Conservation (phyloP, 2,797 vertebrate species). For the Dipus sagitta region DNA sequence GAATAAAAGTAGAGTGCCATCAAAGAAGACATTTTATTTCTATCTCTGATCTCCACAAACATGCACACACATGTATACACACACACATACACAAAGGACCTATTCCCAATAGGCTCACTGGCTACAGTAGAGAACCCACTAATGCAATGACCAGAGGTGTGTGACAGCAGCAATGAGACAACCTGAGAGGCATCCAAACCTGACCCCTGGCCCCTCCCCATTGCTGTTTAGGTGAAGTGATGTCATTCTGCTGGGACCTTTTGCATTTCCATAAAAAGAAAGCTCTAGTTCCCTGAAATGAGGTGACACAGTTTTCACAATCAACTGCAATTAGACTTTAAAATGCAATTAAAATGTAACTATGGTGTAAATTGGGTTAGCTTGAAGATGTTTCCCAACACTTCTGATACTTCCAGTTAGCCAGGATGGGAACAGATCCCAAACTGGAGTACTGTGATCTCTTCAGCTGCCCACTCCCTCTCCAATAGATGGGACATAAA, state of each 20-base stretch:
- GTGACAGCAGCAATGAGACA: neutral
- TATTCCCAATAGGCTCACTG: neutral
- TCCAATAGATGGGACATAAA: fast-evolving
- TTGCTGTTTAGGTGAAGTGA: neutral
- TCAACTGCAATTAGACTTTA: slow-evolving; percentile 81
- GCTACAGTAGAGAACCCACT: neutral
- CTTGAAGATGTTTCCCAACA: slow-evolving; percentile 60
- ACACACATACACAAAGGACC: too few relatives aligned
- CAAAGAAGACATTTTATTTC: too few relatives aligned
- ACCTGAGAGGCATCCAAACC: neutral
- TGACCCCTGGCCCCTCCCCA: neutral
- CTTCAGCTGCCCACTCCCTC: neutral
- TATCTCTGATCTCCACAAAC: too few relatives aligned
- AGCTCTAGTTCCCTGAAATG: slow-evolving; percentile 69
- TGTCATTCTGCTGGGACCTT: slow-evolving; percentile 6
- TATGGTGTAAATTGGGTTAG: slow-evolving; percentile 75
- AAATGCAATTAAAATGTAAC: slow-evolving; percentile 82
- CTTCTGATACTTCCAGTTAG: slow-evolving; percentile 64
- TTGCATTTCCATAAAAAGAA: slow-evolving; percentile 74
- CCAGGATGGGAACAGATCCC: slow-evolving; percentile 48
- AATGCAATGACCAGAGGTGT: neutral
- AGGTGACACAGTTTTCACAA: slow-evolving; percentile 71
- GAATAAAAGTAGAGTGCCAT: too few relatives aligned
- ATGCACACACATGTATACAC: too few relatives aligned
- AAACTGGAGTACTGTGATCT: neutral